A percentile compares a stretch with the other conserved stretches of the same genome.
Evolutionary conservation across 2,113 vertebrate genomes (phyloP).

Genomic region (Crotophaga sulcirostris): DNA sequence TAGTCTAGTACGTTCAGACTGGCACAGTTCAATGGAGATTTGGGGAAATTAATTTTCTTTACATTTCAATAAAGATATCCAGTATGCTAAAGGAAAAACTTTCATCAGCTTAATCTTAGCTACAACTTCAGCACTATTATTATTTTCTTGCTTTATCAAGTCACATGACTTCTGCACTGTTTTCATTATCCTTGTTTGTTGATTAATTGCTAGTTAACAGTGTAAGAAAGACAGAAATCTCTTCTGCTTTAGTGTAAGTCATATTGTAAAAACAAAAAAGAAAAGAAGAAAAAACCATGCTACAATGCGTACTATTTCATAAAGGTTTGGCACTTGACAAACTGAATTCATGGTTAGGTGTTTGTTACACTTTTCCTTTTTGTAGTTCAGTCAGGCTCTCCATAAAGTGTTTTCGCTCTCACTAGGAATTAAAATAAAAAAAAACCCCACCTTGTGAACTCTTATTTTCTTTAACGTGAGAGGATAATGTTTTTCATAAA

Average conservation of each 20-base stretch:
- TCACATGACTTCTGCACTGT: background rate
- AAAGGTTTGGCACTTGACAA: background rate
- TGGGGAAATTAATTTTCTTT: background rate
- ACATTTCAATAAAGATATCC: background rate
- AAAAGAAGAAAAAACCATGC: background rate
- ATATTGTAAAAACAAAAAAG: background rate
- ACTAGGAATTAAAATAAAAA: background rate
- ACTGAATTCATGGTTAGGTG: background rate
- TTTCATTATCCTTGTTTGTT: background rate
- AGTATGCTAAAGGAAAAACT: background rate
- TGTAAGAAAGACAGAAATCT: background rate
- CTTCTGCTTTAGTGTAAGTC: background rate
- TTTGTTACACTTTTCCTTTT: background rate
- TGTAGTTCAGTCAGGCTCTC: constrained; percentile 21
- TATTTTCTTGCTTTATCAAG: background rate
- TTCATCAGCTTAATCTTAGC: background rate
- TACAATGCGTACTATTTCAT: background rate
- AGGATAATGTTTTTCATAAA: constrained; percentile 63
- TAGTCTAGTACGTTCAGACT: background rate
- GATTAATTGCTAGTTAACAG: background rate
- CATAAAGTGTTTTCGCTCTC: background rate
- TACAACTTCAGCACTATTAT: background rate
- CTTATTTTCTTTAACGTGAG: constrained; percentile 25
- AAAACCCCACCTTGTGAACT: background rate
- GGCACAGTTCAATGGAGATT: background rate